Base-by-base conservation (phyloP, 2,888 invertebrate species). In the Ashinkailepas kermadecensis region DNA sequence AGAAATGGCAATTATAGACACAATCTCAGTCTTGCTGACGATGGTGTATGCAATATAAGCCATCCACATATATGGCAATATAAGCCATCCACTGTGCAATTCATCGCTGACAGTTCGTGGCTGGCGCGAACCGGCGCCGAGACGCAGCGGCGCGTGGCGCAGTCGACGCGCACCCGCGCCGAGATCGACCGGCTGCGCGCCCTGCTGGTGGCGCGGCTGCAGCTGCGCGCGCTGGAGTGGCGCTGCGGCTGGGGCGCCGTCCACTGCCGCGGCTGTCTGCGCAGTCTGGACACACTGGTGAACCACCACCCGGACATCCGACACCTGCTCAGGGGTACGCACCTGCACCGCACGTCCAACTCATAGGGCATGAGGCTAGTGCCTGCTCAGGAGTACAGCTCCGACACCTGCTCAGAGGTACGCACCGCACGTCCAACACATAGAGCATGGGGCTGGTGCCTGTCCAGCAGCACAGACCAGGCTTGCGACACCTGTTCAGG, bases 211-310 rank as follows among this genome's bases (percentile, higher is more conserved):
- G 74, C 83, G 0, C 83, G 85, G 39, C 84, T 87, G 10, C 85
- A 85, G 12, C 84, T 88, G 57, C 39, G 58, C 1, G n/a, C 58
- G 7, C 81, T 84, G 58, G 81, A 83, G 0, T 88, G 88, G 87
- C 86, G 83, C 74, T 83, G 6, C 82, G 85, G 74, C 83, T 87
- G n/a, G 84, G 86, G 65, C 85, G 88, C 81, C 82, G 92, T 93
- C 85, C 96, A 96, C 86, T 95, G 95, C 86, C 90, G 95, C 85
- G 96, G 96, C n/a, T 95, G 95, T 86, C 89, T 97, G 8, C 92
- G 94, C 86, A 94, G 95, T 84, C 92, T 97, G 78, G 91, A 91
- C 83, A 91, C 93, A 1, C 88, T 97, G 78, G 91, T 92, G 0
- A 89, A 91, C 78, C 93, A 95, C 86, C 94, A 96, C 88, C 90